Conservation (phyloP, 1,140 invertebrate species). For the Dinoponera quadriceps region DNA sequence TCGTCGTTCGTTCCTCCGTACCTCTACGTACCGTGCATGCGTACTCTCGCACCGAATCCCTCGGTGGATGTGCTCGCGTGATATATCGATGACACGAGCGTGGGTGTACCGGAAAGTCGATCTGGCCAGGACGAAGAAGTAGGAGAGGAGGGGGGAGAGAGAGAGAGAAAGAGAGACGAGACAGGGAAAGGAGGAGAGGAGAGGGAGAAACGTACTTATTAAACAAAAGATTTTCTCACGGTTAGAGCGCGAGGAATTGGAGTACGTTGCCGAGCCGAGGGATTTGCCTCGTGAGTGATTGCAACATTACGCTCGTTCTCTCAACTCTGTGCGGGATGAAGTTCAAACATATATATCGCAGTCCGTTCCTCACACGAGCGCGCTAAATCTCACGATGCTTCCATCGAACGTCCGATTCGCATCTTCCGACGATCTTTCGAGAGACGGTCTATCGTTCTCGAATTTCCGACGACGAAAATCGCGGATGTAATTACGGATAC, state of each 20-base stretch:
- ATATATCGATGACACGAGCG: constrained; percentile 76
- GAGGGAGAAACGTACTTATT: constrained; percentile 28
- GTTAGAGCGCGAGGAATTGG: constrained; percentile 39
- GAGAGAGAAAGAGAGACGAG: constrained; percentile 7
- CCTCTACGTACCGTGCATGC: constrained; percentile 15
- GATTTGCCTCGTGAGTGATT: constrained; percentile 4
- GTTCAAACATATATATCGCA: constrained; percentile 10
- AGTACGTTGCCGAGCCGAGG: constrained; percentile 16
- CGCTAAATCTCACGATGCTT: too few relatives aligned
- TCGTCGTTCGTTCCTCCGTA: constrained; percentile 29
- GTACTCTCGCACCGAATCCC: constrained; percentile 29
- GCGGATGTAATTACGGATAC: too few relatives aligned
- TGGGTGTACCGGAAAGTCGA: constrained; percentile 73
- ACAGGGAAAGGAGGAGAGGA: neutral
- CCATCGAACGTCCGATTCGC: neutral
- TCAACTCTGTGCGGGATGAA: constrained; percentile 16
- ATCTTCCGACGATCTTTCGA: too few relatives aligned
- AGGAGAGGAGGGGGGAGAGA: neutral
- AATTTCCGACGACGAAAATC: too few relatives aligned
- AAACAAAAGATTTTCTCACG: constrained; percentile 55
- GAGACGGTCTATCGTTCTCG: too few relatives aligned
- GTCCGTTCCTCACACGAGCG: too few relatives aligned
- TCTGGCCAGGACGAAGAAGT: constrained; percentile 39
- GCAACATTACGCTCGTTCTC: constrained; percentile 13
- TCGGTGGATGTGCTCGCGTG: constrained; percentile 58